These are phyloP conservation scores for Trachelipus rathkii DNA, from an alignment of 1,140 invertebrate species.

Conservation along the genomic window DNA sequence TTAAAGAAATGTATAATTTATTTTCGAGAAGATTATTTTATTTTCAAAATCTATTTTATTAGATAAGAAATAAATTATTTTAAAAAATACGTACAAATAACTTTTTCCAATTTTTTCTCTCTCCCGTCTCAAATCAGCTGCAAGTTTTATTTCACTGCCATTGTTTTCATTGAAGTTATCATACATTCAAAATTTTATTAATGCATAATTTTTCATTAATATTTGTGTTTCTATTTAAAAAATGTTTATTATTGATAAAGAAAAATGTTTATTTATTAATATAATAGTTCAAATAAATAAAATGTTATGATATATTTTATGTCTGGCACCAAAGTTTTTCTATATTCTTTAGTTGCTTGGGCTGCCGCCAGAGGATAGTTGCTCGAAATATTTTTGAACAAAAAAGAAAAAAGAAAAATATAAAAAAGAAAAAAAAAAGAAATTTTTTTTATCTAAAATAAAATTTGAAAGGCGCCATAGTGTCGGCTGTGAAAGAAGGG, in stretches of 20 bases:
- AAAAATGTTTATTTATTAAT: background rate
- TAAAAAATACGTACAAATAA: too few species aligned
- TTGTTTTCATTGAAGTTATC: background rate
- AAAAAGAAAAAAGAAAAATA: slow-evolving; percentile 1
- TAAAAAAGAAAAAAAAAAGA: background rate
- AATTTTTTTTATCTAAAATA: background rate
- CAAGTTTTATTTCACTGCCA: slow-evolving; percentile 10
- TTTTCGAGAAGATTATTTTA: background rate
- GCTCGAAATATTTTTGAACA: slow-evolving; percentile 8
- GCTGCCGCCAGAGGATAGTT: slow-evolving; percentile 7
- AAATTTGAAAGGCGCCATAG: slow-evolving; percentile 9
- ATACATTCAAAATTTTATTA: background rate
- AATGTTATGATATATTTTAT: background rate
- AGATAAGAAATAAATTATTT: too few species aligned
- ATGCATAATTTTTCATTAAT: too few species aligned
- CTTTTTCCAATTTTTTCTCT: background rate
- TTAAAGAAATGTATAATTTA: background rate
- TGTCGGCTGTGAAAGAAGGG: slow-evolving; percentile 5
- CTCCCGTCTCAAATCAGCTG: background rate
- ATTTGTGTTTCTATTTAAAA: too few species aligned
- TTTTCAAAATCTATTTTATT: background rate
- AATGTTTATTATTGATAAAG: too few species aligned
- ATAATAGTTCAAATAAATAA: background rate
- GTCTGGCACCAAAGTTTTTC: background rate
- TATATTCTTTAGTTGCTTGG: slow-evolving; percentile 1